A percentile compares a stretch with the other conserved stretches of the same genome.
Evolutionary conservation across 2,888 invertebrate species (phyloP).

Genomic region (Furcula furcula): DNA sequence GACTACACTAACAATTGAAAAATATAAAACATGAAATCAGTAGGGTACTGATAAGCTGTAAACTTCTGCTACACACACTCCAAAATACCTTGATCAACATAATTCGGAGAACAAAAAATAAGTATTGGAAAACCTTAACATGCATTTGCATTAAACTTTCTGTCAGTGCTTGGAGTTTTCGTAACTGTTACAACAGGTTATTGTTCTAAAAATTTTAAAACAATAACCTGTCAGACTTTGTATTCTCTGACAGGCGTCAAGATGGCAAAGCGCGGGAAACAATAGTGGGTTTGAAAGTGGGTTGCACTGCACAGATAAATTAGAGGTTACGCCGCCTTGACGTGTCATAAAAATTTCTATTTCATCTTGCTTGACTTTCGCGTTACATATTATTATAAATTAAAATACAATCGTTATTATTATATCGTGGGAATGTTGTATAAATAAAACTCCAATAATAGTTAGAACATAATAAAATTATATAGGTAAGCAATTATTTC

Average conservation of each 20-base stretch:
- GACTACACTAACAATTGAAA: too few species aligned
- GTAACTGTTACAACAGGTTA: too few species aligned
- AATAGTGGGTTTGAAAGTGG: constrained; percentile 52
- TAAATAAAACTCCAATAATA: too few species aligned
- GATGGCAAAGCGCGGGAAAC: constrained; percentile 52
- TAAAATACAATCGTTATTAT: too few species aligned
- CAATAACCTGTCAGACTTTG: constrained; percentile 45
- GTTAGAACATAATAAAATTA: too few species aligned
- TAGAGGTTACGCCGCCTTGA: constrained; percentile 38
- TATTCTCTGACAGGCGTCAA: constrained; percentile 51
- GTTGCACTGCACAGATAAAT: constrained; percentile 41
- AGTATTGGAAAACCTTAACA: constrained; percentile 1
- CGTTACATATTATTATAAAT: constrained; percentile 3
- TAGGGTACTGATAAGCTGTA: too few species aligned
- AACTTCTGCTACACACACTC: neutral
- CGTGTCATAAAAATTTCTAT: constrained; percentile 34
- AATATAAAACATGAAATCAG: too few species aligned
- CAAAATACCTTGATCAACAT: constrained; percentile 27
- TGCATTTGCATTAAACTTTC: constrained; percentile 14
- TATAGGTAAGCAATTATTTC: too few species aligned
- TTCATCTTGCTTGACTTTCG: constrained; percentile 23
- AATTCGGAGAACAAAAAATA: constrained; percentile 16
- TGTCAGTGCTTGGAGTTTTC: constrained; percentile 20
- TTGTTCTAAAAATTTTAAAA: too few species aligned
- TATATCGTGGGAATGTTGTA: too few species aligned